Evolutionary conservation across 1,140 invertebrate species (phyloP), one percentile per base, ranked within the genome.

Genomic region (Drusus annulatus): DNA sequence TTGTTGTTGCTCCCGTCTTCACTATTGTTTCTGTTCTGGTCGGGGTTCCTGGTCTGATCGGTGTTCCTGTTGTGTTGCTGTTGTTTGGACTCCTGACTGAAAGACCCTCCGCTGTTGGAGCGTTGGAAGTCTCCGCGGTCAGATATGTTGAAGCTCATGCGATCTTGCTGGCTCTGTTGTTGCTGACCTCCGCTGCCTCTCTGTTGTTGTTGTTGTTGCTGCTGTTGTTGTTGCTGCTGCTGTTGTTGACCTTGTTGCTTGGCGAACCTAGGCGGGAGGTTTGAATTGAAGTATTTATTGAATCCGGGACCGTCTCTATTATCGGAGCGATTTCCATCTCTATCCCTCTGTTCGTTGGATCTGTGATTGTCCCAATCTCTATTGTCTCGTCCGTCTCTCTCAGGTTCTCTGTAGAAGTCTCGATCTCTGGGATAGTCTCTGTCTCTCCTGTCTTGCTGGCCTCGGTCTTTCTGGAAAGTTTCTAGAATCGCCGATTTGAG

Each of bases 261-360:
- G 85, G 95, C 93, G 87, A 98, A 97, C 56, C 96, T 91, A 51
- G 96, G 96, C 45, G 96, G 96, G 82, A 97, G 90, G 89, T 96
- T 95, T 62, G 91, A 93, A 86, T 95, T 93, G 86, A 95, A 96
- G 63, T 93, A 92, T 84, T 93, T 92, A 10, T 93, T 71, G 84
- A 93, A 95, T 13, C 89, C 91, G 1, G 90, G 86, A 10, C 73
- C 63, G 6, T 83, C 82, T 23, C 82, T 25, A 13, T 45, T 45
- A 17, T 83, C 80, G 16, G 79, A 74, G 16, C 79, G 54, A 45
- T 45, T 45, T 45, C 36, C 36, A 2, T 45, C 36, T 71, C 25
- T 28, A 36, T 36, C 63, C 5, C 60, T 19, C 58, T 73, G 62
- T 56, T 79, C 76, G 81, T 87, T 87, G 8, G 85, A 81, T 45